These are phyloP conservation scores for Struthio camelus DNA, from an alignment of 2,113 vertebrate genomes.

Conservation along the genomic window DNA sequence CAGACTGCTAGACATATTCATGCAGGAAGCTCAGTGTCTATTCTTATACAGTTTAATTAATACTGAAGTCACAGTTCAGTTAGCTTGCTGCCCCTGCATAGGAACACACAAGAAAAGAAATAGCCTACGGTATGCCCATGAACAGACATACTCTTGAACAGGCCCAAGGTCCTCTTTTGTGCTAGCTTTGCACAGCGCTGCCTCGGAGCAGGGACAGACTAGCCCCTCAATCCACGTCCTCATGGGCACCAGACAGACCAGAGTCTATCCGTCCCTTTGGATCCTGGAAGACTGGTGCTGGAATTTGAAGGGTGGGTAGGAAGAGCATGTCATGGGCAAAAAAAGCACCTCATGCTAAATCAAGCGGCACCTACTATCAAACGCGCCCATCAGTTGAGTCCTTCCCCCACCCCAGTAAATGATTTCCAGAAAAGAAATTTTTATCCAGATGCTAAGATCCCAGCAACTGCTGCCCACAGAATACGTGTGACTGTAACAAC, in stretches of 20 bases:
- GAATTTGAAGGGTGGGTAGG: neutral
- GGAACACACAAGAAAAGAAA: neutral
- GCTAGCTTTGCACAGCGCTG: neutral
- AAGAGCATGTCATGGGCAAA: neutral
- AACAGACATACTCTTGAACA: neutral
- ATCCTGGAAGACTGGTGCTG: neutral
- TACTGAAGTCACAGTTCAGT: neutral
- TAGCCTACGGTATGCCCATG: rapidly evolving
- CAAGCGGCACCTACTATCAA: no score
- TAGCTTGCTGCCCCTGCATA: neutral
- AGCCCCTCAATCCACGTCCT: neutral
- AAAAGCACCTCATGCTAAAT: neutral
- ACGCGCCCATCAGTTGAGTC: no score
- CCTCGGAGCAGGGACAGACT: neutral
- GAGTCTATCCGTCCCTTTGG: neutral
- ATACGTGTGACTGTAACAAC: no score
- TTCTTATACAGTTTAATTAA: neutral
- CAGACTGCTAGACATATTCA: neutral
- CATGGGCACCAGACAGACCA: neutral
- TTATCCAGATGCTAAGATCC: no score
- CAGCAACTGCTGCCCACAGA: no score
- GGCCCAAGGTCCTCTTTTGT: neutral
- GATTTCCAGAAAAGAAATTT: no score
- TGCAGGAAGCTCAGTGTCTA: neutral
- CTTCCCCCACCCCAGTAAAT: no score